phyloP scores from a whole-genome alignment of 2,888 invertebrate genomes.

The Petrolisthes cinctipes region DNA sequence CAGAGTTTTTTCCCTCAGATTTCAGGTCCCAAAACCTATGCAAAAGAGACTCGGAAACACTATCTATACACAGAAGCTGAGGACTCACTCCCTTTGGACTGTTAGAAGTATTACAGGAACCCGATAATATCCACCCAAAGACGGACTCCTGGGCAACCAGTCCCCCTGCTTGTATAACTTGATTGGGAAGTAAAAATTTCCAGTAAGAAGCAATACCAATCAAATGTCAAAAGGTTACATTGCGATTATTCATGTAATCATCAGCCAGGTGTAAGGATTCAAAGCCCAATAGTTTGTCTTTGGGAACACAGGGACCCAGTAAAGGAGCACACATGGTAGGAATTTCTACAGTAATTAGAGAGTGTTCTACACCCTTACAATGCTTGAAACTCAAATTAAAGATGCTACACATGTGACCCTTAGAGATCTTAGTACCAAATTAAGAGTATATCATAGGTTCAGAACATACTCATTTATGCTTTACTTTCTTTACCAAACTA shows the following conservation, averaged over 20 bases:
- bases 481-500: slow-evolving; percentile 30
- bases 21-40: slow-evolving; percentile 20
- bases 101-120: not conserved
- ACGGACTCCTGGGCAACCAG: slow-evolving; percentile 40
- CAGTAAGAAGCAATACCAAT: slow-evolving; percentile 21
- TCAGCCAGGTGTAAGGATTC: slow-evolving; percentile 35
- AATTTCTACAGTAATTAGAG: slow-evolving; percentile 8
- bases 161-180: not conserved
- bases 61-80: slow-evolving; percentile 22
- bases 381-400: not conserved
- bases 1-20: slow-evolving; percentile 18
- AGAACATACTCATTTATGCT: slow-evolving; percentile 14
- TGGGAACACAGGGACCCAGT: not conserved
- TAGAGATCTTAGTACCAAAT: slow-evolving; percentile 6
- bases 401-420: not conserved
- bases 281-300: not conserved
- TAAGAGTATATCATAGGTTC: not conserved
- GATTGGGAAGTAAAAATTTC: slow-evolving; percentile 29
- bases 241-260: slow-evolving; percentile 28
- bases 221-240: slow-evolving; percentile 18
- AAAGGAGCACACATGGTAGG: slow-evolving; percentile 20
- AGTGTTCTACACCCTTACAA: slow-evolving; percentile 10
- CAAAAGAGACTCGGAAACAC: slow-evolving; percentile 30
- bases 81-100: not conserved
- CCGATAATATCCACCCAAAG: slow-evolving; percentile 34